Conservation (phyloP, 2,113 vertebrate genomes). For the Prolemur simus region DNA sequence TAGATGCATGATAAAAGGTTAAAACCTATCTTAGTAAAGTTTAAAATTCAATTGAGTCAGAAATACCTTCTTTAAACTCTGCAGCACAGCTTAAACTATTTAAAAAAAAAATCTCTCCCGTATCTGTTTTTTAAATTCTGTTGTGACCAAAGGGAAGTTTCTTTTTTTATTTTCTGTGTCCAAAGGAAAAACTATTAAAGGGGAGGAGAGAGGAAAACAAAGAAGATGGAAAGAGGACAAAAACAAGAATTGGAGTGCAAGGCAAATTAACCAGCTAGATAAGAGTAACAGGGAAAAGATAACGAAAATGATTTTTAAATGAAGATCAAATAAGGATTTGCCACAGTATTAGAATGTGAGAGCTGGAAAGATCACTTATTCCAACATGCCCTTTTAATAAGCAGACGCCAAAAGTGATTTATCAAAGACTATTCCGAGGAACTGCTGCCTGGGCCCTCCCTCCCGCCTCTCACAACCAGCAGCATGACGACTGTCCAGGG, state of each 20-base stretch:
- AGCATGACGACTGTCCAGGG: background rate
- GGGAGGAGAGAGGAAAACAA: background rate
- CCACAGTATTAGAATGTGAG: background rate
- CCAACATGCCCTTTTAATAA: background rate
- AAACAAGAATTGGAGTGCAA: background rate
- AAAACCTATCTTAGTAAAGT: slow-evolving; percentile 2
- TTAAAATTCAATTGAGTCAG: slow-evolving; percentile 43
- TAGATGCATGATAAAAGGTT: slow-evolving; percentile 32
- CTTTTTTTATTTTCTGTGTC: background rate
- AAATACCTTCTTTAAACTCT: slow-evolving; percentile 22
- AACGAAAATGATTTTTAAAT: background rate
- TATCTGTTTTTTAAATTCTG: background rate
- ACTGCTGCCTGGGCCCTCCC: too few species aligned
- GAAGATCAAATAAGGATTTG: background rate
- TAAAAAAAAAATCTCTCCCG: background rate
- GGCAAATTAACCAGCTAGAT: background rate
- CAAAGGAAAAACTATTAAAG: background rate
- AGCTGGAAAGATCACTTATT: background rate
- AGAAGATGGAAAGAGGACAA: background rate
- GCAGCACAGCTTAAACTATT: background rate
- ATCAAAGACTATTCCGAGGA: background rate
- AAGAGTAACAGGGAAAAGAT: background rate
- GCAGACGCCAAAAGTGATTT: background rate
- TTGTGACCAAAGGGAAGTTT: background rate
- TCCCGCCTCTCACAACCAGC: background rate